Evolutionary conservation across 2,797 vertebrate species (phyloP).

Genomic region (Champsocephalus esox): DNA sequence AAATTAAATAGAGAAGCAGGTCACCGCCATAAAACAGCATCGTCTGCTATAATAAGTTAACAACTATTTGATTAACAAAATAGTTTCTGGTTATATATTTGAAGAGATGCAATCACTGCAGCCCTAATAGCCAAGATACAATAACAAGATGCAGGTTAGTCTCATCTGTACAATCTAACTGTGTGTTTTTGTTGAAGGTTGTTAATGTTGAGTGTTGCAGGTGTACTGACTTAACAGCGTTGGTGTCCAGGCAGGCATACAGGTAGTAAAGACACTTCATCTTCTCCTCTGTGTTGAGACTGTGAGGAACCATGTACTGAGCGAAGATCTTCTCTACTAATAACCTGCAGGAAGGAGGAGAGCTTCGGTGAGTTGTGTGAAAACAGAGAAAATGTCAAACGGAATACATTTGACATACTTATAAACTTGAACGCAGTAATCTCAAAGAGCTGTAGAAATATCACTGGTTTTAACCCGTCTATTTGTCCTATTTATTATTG

Average conservation of each 20-base stretch:
- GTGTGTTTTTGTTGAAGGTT: background rate
- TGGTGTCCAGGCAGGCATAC: slow-evolving; percentile 98
- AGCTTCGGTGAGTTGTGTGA: background rate
- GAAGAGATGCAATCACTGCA: background rate
- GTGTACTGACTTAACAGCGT: slow-evolving; percentile 94
- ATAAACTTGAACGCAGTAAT: background rate
- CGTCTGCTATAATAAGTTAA: no score
- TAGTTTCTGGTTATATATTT: no score
- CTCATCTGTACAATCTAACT: background rate
- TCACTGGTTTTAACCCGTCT: background rate
- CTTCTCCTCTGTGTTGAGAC: slow-evolving; percentile 97
- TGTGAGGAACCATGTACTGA: slow-evolving; percentile 98
- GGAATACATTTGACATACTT: background rate
- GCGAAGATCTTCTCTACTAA: slow-evolving; percentile 99
- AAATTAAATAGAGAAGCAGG: no score
- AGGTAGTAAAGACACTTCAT: slow-evolving; percentile 99
- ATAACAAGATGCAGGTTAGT: background rate
- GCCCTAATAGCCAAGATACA: background rate
- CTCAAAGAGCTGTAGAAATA: background rate
- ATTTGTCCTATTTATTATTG: background rate
- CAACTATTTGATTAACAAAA: no score
- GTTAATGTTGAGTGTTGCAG: background rate
- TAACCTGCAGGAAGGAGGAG: slow-evolving; percentile 81
- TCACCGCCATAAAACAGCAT: no score
- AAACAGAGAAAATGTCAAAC: background rate